A percentile compares a stretch with the other conserved stretches of the same genome.
Evolutionary conservation across 2,797 vertebrate genomes (phyloP).

Genomic region (Sebastes vulpes): DNA sequence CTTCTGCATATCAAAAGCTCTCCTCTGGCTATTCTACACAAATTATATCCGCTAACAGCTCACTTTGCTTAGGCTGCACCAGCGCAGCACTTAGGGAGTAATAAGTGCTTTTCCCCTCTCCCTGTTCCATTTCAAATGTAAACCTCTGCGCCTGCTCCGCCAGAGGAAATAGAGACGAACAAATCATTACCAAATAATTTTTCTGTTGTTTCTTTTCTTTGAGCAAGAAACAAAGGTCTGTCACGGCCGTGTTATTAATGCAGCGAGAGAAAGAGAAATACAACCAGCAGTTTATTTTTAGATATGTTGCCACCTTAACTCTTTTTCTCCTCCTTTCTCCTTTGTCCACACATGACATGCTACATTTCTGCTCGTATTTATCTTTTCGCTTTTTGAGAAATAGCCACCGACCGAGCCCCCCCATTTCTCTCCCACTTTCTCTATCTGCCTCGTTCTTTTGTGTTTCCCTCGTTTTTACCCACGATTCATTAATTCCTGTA

Average conservation of each 20-base stretch:
- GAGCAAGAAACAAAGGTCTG: slow-evolving; percentile 89
- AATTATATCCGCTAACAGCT: slow-evolving; percentile 99
- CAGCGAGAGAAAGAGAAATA: slow-evolving; percentile 67
- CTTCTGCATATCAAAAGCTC: slow-evolving; percentile 99
- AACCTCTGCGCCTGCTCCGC: slow-evolving; percentile 88
- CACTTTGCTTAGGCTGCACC: slow-evolving; percentile 98
- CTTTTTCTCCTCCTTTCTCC: slow-evolving; percentile 82
- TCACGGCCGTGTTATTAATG: slow-evolving; percentile 89
- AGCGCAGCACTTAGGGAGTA: slow-evolving; percentile 95
- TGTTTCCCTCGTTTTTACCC: slow-evolving; percentile 78
- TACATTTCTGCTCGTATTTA: slow-evolving; percentile 88
- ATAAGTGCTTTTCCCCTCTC: slow-evolving; percentile 92
- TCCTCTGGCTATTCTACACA: slow-evolving; percentile 98
- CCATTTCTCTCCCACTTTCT: slow-evolving; percentile 65
- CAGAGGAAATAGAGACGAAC: slow-evolving; percentile 68
- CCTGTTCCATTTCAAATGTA: slow-evolving; percentile 92
- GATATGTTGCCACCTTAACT: slow-evolving; percentile 88
- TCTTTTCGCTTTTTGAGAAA: slow-evolving; percentile 83
- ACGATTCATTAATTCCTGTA: slow-evolving; percentile 89
- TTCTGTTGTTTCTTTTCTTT: slow-evolving; percentile 80
- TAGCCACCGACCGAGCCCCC: slow-evolving; percentile 84
- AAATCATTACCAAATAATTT: slow-evolving; percentile 96
- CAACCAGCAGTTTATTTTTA: slow-evolving; percentile 92
- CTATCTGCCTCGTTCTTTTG: slow-evolving; percentile 71
- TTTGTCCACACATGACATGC: slow-evolving; percentile 79